Evolutionary conservation across 2,797 vertebrate species (phyloP).

Genomic region (Rhinoraja longicauda): DNA sequence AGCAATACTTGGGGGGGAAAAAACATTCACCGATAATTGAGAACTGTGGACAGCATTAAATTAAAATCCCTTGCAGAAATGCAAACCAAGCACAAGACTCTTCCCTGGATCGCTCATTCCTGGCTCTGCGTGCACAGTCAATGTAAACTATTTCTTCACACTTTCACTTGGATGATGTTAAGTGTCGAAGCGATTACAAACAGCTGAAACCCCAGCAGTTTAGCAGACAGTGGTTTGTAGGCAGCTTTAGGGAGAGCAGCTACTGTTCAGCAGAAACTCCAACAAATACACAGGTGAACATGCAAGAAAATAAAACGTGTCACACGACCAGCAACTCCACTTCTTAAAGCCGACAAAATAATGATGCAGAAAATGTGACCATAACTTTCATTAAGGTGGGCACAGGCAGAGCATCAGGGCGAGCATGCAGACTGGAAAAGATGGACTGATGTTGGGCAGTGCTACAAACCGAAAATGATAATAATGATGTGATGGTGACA

Average conservation of each 20-base stretch:
- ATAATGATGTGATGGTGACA: conserved; percentile 38
- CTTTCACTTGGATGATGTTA: neutral
- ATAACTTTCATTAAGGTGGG: conserved; percentile 48
- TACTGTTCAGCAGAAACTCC: conserved; percentile 47
- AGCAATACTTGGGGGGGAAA: neutral
- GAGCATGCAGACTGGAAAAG: conserved; percentile 67
- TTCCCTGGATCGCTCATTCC: neutral
- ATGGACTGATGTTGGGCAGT: conserved; percentile 44
- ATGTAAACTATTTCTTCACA: neutral
- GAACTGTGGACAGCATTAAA: neutral
- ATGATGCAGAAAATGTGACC: conserved; percentile 10
- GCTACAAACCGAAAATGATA: conserved; percentile 39
- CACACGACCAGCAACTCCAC: conserved; percentile 21
- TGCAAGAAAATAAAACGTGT: conserved; percentile 28
- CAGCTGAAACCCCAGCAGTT: conserved; percentile 33
- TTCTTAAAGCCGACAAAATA: conserved; percentile 2
- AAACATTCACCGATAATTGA: neutral
- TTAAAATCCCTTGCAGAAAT: neutral
- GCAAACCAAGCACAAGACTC: too few species aligned
- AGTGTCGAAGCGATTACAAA: neutral
- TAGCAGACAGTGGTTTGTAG: neutral
- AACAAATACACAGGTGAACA: conserved; percentile 20
- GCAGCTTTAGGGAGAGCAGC: conserved; percentile 40
- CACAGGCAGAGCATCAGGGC: conserved; percentile 65
- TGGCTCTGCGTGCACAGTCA: neutral